Percentiles rank a stretch among this genome's conserved stretches.
Conservation (phyloP, 2,797 vertebrate species). For the Carapus acus region DNA sequence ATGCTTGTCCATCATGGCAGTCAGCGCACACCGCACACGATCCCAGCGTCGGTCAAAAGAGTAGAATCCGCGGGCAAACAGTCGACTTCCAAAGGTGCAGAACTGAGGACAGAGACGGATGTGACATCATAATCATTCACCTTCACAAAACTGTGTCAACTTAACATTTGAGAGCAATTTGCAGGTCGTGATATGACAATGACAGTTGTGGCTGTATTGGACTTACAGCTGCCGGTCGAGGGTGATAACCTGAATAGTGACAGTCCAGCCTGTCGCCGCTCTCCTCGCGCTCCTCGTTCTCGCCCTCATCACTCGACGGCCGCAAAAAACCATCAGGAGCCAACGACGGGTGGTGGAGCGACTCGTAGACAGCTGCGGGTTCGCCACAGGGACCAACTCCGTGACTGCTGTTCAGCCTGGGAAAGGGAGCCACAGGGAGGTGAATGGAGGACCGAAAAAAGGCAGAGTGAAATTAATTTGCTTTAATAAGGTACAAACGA, state of each 20-base stretch:
- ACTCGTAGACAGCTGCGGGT: conserved; percentile 79
- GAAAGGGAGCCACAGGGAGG: no score
- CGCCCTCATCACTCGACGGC: conserved; percentile 95
- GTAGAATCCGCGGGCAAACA: conserved; percentile 91
- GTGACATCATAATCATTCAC: no score
- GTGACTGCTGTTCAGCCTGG: conserved; percentile 86
- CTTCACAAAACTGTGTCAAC: background rate
- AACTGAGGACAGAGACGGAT: conserved; percentile 72
- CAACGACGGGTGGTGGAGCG: conserved; percentile 79
- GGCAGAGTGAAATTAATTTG: no score
- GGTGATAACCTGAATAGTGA: conserved; percentile 98
- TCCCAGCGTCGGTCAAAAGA: conserved; percentile 95
- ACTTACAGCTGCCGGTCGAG: conserved; percentile 96
- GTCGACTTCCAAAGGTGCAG: conserved; percentile 96
- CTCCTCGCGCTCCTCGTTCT: conserved; percentile 96
- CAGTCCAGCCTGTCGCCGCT: conserved; percentile 94
- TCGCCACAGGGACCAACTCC: conserved; percentile 80
- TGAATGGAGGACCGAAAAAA: no score
- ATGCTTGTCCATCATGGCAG: conserved; percentile 95
- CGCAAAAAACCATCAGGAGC: conserved; percentile 80
- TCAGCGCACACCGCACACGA: conserved; percentile 87
- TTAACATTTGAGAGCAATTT: background rate
- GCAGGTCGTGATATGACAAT: no score
- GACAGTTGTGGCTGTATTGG: no score
- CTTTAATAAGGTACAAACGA: no score